A percentile compares a stretch with the other conserved stretches of the same genome.
Evolutionary conservation across 2,888 invertebrate species (phyloP).

Genomic region (Macrosiphum euphorbiae): DNA sequence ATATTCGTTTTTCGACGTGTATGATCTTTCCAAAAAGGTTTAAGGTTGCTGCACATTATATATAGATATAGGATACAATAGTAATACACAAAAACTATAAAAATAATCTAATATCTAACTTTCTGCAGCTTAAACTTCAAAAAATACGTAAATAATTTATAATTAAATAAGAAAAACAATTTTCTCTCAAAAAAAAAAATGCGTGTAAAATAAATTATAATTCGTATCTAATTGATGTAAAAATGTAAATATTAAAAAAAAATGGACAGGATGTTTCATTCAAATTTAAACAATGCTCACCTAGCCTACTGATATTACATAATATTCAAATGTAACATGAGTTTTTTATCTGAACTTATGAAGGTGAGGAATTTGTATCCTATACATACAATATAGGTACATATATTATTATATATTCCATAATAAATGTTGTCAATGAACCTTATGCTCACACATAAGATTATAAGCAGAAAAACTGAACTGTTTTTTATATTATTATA

Average conservation of each 20-base stretch:
- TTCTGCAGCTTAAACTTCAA: background rate
- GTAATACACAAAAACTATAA: background rate
- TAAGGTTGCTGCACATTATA: background rate
- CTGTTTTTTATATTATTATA: background rate
- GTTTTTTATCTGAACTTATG: conserved; percentile 17
- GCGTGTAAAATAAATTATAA: background rate
- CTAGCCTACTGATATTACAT: conserved; percentile 33
- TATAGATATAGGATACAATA: background rate
- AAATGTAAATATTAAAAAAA: background rate
- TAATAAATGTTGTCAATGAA: conserved; percentile 59
- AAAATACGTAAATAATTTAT: background rate
- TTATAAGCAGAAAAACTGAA: conserved; percentile 34
- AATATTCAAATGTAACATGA: conserved; percentile 44
- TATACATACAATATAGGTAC: background rate
- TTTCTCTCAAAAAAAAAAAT: background rate
- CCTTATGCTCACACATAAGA: conserved; percentile 41
- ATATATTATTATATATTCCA: conserved; percentile 11
- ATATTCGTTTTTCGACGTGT: background rate
- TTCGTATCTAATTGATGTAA: background rate
- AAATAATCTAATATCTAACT: background rate
- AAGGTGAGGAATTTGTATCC: conserved; percentile 44
- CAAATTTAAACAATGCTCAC: conserved; percentile 32
- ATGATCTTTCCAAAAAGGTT: conserved; percentile 55
- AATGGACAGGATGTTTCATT: background rate
- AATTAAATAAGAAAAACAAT: background rate